phyloP scores from a whole-genome alignment of 2,797 vertebrate genomes.

The Lateolabrax maculatus region DNA sequence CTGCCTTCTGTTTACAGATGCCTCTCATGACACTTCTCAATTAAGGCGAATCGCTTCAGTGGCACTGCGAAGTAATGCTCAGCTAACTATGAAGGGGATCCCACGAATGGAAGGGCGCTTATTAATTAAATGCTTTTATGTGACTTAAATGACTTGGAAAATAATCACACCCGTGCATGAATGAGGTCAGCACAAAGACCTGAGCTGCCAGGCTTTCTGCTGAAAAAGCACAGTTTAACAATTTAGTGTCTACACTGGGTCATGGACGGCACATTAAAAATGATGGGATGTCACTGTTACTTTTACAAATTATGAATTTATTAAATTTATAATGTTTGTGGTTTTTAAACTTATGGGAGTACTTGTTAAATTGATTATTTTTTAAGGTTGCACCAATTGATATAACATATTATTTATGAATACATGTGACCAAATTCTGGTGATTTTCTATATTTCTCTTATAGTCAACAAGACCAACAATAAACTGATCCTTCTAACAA shows the following conservation, averaged over 20 bases:
- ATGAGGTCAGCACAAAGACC: slow-evolving; percentile 71
- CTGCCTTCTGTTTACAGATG: slow-evolving; percentile 75
- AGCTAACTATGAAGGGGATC: slow-evolving; percentile 80
- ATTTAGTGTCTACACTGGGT: slow-evolving; percentile 39
- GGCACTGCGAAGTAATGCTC: slow-evolving; percentile 70
- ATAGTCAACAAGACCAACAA: neutral
- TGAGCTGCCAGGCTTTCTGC: slow-evolving; percentile 53
- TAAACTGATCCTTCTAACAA: neutral
- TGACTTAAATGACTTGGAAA: slow-evolving; percentile 79
- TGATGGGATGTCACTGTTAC: slow-evolving; percentile 33
- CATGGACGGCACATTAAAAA: slow-evolving; percentile 25
- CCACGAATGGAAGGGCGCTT: slow-evolving; percentile 67
- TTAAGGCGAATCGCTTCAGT: slow-evolving; percentile 77
- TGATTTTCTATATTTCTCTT: slow-evolving; percentile 13
- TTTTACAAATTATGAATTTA: slow-evolving; percentile 56
- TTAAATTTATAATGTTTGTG: slow-evolving; percentile 32
- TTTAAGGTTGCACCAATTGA: neutral
- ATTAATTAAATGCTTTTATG: slow-evolving; percentile 85
- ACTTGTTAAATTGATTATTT: neutral
- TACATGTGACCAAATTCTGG: neutral
- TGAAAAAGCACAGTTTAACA: slow-evolving; percentile 54
- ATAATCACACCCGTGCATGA: slow-evolving; percentile 71
- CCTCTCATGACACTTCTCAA: slow-evolving; percentile 79
- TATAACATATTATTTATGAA: neutral
- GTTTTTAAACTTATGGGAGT: slow-evolving; percentile 33